Base-by-base conservation (phyloP, 2,888 invertebrate species). In the Allolobophora icterica region DNA sequence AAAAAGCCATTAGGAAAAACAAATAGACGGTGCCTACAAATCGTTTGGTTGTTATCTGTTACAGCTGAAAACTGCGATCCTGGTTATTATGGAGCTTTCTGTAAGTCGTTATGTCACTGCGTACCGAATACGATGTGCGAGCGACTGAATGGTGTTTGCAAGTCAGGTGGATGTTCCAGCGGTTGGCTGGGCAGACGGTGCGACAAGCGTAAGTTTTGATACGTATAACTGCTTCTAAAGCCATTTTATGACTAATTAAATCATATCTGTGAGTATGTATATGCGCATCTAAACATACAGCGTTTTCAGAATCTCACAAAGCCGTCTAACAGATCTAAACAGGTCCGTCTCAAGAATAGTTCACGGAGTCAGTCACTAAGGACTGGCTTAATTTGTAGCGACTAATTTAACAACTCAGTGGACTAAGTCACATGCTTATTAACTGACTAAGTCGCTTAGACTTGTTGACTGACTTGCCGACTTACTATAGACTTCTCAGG, bases 131-230 rank as follows among this genome's bases (percentile, higher is more conserved):
- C 71, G 58, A 2, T 3, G 5, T 71, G 71, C 71, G 71, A 71
- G 4, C 30, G 71, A n/a, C 11, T 71, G 71, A 71, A 30, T 0
- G 71, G 71, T 8, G 71, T 71, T n/a, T 71, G 71, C 71, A 11
- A 1, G 1, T 0, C 0, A n/a, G 0, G 5, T 0, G 8, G 0
- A 1, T 71, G 71, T n/a, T 30, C 30, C n/a, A 0, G 4, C 0
- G 71, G 71, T n/a, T 71, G 71, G 71, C n/a, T 71, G 30, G 71
- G 71, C 8, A n/a, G 11, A 71, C 71, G 71, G n/a, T 71, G 71
- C n/a, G 71, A 71, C 71, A 71, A n/a, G 71, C 71, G 71, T 71
- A 71, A 71, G 71, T 71, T 8, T 11, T 5, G 1, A 24, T 24
- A 52, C 52, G 52, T 24, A 24, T 19, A 11, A 15, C 19, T 52